Conservation (phyloP, 1,140 invertebrate species). For the Oppia nitens region DNA sequence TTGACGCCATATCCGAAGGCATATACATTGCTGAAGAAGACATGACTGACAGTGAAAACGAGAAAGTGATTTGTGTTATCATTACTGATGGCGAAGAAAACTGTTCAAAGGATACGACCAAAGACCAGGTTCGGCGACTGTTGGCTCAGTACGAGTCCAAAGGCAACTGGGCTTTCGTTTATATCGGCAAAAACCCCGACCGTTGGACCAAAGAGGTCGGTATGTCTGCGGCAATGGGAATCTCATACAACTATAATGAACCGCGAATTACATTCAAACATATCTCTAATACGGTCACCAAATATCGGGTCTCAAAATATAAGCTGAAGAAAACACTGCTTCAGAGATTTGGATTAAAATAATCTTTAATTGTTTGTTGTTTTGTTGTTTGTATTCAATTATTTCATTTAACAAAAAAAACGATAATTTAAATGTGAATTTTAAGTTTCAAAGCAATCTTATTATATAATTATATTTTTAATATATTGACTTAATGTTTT, state of each 20-base stretch:
- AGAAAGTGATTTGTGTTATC: slow-evolving; percentile 7
- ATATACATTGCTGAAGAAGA: slow-evolving; percentile 5
- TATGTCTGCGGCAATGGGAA: background rate
- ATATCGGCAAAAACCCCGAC: slow-evolving; percentile 9
- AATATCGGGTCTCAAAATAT: background rate
- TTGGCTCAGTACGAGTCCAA: slow-evolving; percentile 5
- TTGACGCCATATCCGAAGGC: slow-evolving; percentile 1
- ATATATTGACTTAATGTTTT: too few relatives aligned
- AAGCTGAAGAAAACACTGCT: too few relatives aligned
- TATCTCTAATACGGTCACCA: background rate
- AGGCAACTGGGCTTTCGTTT: slow-evolving; percentile 8
- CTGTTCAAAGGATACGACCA: background rate
- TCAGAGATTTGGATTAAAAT: too few relatives aligned
- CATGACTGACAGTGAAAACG: background rate
- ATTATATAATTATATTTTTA: too few relatives aligned
- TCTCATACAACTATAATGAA: background rate
- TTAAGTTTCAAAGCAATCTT: too few relatives aligned
- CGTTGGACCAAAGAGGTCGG: background rate
- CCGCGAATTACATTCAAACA: background rate
- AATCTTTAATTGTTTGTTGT: too few relatives aligned
- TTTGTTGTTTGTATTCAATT: too few relatives aligned
- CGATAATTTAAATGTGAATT: too few relatives aligned
- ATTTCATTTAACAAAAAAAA: too few relatives aligned
- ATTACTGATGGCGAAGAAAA: slow-evolving; percentile 10
- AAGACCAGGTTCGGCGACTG: background rate